Percentiles rank a stretch among this genome's conserved stretches.
Conservation (phyloP, 1,140 invertebrate genomes). For the Drosophila arawakana region DNA sequence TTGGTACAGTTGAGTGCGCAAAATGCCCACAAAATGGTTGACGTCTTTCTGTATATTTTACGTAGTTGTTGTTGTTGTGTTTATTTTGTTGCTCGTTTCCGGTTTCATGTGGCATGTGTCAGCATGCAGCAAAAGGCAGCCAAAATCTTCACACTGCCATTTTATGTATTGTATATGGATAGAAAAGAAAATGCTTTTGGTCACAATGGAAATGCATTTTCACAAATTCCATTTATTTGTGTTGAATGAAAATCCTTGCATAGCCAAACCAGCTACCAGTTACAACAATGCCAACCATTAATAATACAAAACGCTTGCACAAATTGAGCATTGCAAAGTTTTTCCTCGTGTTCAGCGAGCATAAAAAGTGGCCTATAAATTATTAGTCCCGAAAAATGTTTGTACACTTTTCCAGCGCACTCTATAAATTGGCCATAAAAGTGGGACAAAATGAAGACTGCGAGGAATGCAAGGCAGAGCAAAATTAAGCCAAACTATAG, state of each 20-base stretch:
- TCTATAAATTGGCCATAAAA: conserved; percentile 66
- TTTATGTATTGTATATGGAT: background rate
- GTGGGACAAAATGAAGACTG: conserved; percentile 37
- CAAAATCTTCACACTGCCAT: conserved; percentile 45
- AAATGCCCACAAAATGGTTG: conserved; percentile 65
- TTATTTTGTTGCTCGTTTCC: conserved; percentile 50
- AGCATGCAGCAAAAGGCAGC: conserved; percentile 52
- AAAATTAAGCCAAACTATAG: conserved; percentile 24
- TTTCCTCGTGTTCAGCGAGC: conserved; percentile 30
- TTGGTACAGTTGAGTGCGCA: conserved; percentile 63
- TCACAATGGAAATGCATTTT: conserved; percentile 51
- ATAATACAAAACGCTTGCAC: conserved; percentile 47
- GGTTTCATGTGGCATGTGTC: conserved; percentile 73
- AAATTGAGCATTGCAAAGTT: conserved; percentile 47
- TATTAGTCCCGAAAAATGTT: conserved; percentile 60
- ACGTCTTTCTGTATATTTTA: conserved; percentile 42
- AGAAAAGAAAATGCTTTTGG: conserved; percentile 20
- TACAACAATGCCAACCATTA: conserved; percentile 46
- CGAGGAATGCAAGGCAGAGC: conserved; percentile 19
- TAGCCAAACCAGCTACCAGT: conserved; percentile 25
- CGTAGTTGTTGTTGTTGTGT: conserved; percentile 6
- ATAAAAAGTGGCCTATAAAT: conserved; percentile 65
- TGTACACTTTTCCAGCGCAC: conserved; percentile 49
- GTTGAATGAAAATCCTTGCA: conserved; percentile 31
- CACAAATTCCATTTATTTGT: conserved; percentile 45